Conservation (phyloP, 2,888 invertebrate genomes). For the Stenodera caucasica region DNA sequence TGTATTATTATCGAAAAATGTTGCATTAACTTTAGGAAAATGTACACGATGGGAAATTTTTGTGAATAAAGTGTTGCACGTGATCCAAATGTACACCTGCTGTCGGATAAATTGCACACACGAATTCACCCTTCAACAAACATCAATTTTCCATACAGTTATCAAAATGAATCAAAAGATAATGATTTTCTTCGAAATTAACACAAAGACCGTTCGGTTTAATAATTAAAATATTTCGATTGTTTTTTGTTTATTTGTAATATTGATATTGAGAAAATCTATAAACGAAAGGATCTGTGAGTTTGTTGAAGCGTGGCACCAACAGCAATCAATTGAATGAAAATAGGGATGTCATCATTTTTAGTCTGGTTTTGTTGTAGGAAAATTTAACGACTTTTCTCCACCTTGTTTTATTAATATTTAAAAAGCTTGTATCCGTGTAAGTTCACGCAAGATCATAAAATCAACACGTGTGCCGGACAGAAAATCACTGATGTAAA, state of each 20-base stretch:
- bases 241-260: background rate
- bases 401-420: conserved; percentile 29
- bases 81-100: conserved; percentile 30
- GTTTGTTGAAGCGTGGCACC: background rate
- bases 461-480: conserved; percentile 28
- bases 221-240: background rate
- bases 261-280: background rate
- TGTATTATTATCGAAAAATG: background rate
- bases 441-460: conserved; percentile 26
- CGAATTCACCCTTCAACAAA: conserved; percentile 1
- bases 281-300: background rate
- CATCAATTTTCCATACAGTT: background rate
- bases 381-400: conserved; percentile 25
- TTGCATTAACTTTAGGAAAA: background rate
- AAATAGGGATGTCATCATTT: conserved; percentile 6
- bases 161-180: background rate
- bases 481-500: conserved; percentile 24
- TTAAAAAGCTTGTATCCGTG: conserved; percentile 27
- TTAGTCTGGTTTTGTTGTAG: conserved; percentile 22
- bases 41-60: conserved; percentile 9
- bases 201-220: no score
- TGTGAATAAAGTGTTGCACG: conserved; percentile 29
- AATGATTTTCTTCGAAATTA: background rate
- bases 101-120: conserved; percentile 8
- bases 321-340: background rate